Evolutionary conservation across 2,888 invertebrate genomes (phyloP).

Genomic region (Orgyia antiqua): DNA sequence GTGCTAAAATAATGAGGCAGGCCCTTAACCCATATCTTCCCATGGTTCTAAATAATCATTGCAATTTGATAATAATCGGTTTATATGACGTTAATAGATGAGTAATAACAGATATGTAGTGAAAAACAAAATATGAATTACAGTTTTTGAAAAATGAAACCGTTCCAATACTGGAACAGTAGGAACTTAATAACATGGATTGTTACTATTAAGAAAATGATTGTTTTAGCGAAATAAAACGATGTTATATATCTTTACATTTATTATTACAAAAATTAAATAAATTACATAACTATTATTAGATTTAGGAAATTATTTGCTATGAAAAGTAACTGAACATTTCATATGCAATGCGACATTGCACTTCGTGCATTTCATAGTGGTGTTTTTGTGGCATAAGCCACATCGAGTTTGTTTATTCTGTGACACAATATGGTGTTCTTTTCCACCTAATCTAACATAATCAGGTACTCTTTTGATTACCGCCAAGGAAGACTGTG

Average conservation of each 20-base stretch:
- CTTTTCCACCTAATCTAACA: constrained; percentile 12
- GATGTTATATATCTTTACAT: background rate
- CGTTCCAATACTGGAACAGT: no score
- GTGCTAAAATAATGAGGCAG: no score
- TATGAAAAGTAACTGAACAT: constrained; percentile 8
- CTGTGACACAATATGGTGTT: constrained; percentile 8
- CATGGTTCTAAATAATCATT: no score
- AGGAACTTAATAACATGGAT: no score
- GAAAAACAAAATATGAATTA: no score
- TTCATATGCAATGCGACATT: constrained; percentile 11
- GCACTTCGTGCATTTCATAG: constrained; percentile 9
- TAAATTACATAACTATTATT: background rate
- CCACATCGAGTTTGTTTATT: constrained; percentile 11
- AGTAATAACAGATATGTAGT: no score
- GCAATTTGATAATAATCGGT: no score
- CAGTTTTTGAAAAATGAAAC: no score
- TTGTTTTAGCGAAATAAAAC: no score
- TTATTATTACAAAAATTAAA: background rate
- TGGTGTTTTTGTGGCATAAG: constrained; percentile 11
- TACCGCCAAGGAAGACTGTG: constrained; percentile 12
- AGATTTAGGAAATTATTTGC: background rate
- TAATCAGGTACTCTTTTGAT: constrained; percentile 10
- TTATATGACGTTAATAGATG: no score
- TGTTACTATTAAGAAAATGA: no score
- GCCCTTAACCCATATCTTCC: no score